phyloP scores from a whole-genome alignment of 2,113 vertebrate genomes.

The Dromas ardeola region DNA sequence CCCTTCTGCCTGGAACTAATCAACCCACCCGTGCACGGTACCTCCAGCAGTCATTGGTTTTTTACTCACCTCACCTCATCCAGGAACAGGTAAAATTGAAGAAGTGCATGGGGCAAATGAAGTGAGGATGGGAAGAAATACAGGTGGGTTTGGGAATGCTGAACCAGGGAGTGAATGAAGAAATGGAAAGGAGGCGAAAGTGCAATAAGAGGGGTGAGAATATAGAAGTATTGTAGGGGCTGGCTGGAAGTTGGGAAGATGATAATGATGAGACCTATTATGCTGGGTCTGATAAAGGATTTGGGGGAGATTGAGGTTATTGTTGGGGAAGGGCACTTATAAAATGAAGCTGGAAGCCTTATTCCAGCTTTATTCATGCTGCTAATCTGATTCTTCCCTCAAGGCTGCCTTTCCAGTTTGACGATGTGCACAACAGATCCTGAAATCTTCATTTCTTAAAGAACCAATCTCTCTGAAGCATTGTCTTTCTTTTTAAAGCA shows the following conservation, averaged over 20 bases:
- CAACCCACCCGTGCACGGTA: too few relatives aligned
- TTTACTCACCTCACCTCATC: background rate
- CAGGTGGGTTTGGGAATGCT: background rate
- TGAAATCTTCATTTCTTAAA: background rate
- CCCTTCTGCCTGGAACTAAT: background rate
- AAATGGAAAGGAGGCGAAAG: background rate
- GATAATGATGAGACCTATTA: background rate
- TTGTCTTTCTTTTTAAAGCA: background rate
- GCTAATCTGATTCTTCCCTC: background rate
- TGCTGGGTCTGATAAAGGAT: background rate
- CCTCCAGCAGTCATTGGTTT: background rate
- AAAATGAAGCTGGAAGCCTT: background rate
- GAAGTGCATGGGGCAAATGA: rapidly evolving
- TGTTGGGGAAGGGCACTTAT: rapidly evolving
- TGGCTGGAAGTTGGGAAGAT: background rate
- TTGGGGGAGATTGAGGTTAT: background rate
- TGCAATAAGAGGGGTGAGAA: background rate
- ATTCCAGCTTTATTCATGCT: background rate
- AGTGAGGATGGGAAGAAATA: background rate
- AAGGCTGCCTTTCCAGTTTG: background rate
- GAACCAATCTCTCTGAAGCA: background rate
- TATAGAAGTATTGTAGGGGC: background rate
- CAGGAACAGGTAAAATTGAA: background rate
- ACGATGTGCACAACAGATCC: background rate
- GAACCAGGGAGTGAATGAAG: background rate